phyloP scores from a whole-genome alignment of 2,113 vertebrate species.

The Carassius carassius region DNA sequence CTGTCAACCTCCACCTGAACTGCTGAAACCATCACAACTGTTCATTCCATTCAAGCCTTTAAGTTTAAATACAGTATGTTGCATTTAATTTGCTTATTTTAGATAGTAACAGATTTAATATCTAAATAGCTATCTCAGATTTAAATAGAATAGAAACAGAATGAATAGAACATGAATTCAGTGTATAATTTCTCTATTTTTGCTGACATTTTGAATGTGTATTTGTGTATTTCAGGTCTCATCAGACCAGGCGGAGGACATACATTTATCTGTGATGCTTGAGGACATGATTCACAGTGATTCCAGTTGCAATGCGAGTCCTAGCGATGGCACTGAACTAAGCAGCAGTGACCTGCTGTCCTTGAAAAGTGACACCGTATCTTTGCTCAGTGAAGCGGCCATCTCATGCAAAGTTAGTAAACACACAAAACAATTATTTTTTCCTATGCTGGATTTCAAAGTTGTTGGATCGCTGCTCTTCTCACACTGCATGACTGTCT shows the following conservation, averaged over 20 bases:
- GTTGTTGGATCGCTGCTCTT: no score
- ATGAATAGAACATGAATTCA: no score
- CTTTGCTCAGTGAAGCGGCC: constrained; percentile 58
- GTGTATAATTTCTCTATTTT: no score
- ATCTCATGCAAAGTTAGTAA: constrained; percentile 63
- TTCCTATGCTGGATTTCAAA: neutral
- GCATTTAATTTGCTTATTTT: no score
- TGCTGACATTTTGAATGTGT: neutral
- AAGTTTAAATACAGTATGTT: no score
- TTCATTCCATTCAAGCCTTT: no score
- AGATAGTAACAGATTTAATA: no score
- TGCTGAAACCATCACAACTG: no score
- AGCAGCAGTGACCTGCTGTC: constrained; percentile 59
- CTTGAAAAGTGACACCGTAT: constrained; percentile 63
- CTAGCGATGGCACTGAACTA: constrained; percentile 49
- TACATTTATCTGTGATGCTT: neutral
- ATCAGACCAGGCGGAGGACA: neutral
- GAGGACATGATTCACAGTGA: neutral
- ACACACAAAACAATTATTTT: neutral
- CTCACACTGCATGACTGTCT: neutral
- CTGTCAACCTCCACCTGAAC: no score
- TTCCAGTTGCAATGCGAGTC: neutral
- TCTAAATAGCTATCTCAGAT: no score
- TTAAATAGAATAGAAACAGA: no score
- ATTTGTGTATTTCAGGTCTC: constrained; percentile 33